Evolutionary conservation across 1,140 invertebrate species (phyloP).

Genomic region (Listronotus oregonensis): DNA sequence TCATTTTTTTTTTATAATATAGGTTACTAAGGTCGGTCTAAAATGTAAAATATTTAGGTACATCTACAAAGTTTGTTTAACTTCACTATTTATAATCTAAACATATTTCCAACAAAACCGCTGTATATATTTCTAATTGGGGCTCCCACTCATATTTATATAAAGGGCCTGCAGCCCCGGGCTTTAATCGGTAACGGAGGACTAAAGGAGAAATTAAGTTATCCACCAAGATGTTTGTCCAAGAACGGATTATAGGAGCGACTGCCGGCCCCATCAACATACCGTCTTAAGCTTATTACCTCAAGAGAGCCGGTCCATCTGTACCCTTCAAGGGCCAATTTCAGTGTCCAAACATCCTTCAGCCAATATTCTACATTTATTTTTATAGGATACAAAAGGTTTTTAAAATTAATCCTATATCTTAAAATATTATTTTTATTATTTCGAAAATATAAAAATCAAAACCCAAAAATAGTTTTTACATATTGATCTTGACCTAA

Average conservation of each 20-base stretch:
- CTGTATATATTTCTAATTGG: constrained; percentile 37
- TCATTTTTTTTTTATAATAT: too few relatives aligned
- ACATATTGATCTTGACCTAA: background rate
- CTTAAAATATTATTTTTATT: background rate
- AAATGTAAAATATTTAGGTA: too few relatives aligned
- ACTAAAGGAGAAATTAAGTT: constrained; percentile 39
- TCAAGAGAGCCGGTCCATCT: constrained; percentile 17
- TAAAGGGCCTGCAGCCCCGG: constrained; percentile 26
- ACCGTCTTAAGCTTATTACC: constrained; percentile 32
- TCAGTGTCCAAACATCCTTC: constrained; percentile 22
- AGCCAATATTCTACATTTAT: background rate
- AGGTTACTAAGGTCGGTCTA: too few relatives aligned
- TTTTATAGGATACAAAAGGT: too few relatives aligned
- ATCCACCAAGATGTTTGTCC: constrained; percentile 39
- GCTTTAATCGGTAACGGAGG: constrained; percentile 34
- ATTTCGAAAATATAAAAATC: background rate
- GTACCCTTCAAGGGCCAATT: constrained; percentile 1
- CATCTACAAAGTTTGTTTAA: background rate
- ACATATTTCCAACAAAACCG: constrained; percentile 27
- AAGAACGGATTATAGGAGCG: constrained; percentile 34
- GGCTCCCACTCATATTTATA: constrained; percentile 31
- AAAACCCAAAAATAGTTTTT: background rate
- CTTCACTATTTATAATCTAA: constrained; percentile 21
- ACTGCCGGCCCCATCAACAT: constrained; percentile 22
- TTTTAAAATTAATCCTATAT: too few relatives aligned